These are phyloP conservation scores for Drosophila nasuta DNA, from an alignment of 1,140 invertebrate species.

Conservation along the genomic window DNA sequence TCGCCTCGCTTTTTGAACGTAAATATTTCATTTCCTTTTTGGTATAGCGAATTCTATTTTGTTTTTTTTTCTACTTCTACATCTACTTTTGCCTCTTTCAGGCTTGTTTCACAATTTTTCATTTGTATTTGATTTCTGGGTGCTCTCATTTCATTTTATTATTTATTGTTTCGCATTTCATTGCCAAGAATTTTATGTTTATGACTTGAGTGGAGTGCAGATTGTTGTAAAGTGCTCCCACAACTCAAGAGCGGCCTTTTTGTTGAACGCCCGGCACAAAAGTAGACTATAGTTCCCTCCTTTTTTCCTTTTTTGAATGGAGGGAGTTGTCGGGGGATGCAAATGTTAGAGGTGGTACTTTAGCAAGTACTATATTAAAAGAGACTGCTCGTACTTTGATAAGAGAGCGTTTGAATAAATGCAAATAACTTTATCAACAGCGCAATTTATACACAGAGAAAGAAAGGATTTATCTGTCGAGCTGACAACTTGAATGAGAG, in stretches of 20 bases:
- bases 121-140: conserved; percentile 38
- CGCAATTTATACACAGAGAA: background rate
- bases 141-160: conserved; percentile 65
- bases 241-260: conserved; percentile 5
- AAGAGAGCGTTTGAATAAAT: conserved; percentile 1
- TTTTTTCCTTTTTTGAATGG: background rate
- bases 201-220: conserved; percentile 52
- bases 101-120: conserved; percentile 10
- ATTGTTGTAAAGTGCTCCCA: conserved; percentile 44
- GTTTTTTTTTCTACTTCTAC: background rate
- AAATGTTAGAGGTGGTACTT: background rate
- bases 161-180: conserved; percentile 80
- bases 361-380: conserved; percentile 10
- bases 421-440: conserved; percentile 12
- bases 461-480: background rate
- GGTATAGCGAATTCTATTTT: conserved; percentile 47
- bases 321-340: background rate
- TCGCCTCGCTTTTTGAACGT: conserved; percentile 59
- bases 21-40: conserved; percentile 78
- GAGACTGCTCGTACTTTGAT: conserved; percentile 10
- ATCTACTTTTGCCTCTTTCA: background rate
- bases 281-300: background rate
- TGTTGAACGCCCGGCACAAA: background rate
- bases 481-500: background rate
- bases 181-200: conserved; percentile 72